Conservation (phyloP, 2,888 invertebrate genomes). For the Opisthograptis luteolata region DNA sequence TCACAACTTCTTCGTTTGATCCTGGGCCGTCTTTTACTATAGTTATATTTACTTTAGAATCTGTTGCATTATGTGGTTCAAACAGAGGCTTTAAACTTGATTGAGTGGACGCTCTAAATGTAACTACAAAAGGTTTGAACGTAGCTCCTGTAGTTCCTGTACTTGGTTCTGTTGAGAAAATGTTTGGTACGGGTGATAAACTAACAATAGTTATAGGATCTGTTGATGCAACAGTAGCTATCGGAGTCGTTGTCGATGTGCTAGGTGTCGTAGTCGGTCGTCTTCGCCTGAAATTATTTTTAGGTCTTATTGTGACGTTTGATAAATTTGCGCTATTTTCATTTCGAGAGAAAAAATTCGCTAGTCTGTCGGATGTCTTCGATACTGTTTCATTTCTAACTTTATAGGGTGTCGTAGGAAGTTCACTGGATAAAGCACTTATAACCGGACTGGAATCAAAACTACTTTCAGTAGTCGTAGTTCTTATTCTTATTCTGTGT, state of each 20-base stretch:
- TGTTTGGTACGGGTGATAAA: slow-evolving; percentile 17
- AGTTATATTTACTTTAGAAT: slow-evolving; percentile 52
- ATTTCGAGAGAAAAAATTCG: slow-evolving; percentile 58
- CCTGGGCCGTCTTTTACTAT: slow-evolving; percentile 46
- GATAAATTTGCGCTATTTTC: slow-evolving; percentile 54
- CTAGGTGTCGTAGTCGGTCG: slow-evolving; percentile 76
- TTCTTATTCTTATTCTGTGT: slow-evolving; percentile 72
- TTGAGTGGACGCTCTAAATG: slow-evolving; percentile 76
- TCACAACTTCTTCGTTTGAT: slow-evolving; percentile 80
- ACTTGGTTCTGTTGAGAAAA: slow-evolving; percentile 37
- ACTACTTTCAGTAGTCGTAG: slow-evolving; percentile 69
- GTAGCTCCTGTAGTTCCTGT: slow-evolving; percentile 46
- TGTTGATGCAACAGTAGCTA: slow-evolving; percentile 35
- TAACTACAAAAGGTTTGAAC: slow-evolving; percentile 63
- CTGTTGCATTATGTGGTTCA: slow-evolving; percentile 46
- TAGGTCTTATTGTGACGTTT: slow-evolving; percentile 58
- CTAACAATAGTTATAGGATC: slow-evolving; percentile 10
- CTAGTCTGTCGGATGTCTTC: slow-evolving; percentile 60
- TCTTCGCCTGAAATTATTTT: slow-evolving; percentile 64
- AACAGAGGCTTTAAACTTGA: slow-evolving; percentile 61
- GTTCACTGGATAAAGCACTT: slow-evolving; percentile 61
- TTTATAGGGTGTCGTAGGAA: slow-evolving; percentile 31
- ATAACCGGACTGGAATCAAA: slow-evolving; percentile 55
- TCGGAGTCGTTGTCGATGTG: slow-evolving; percentile 51
- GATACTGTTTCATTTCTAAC: slow-evolving; percentile 51